Evolutionary conservation across 2,113 vertebrate species (phyloP).

Genomic region (Phaethornis superciliosus): DNA sequence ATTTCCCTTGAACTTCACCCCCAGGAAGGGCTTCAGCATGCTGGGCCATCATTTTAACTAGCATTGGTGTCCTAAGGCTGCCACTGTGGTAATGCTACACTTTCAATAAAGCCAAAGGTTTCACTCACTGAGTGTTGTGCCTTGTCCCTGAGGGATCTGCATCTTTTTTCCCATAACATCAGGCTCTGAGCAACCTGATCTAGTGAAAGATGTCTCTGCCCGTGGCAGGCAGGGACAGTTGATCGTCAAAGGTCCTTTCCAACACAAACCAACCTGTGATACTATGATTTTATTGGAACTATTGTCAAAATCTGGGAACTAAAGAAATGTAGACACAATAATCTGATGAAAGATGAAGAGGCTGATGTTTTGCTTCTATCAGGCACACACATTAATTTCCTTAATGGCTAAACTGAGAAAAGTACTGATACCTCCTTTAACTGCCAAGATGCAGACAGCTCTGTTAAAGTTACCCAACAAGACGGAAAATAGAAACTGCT

Average conservation of each 20-base stretch:
- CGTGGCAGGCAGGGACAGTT: too few relatives aligned
- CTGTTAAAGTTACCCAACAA: neutral
- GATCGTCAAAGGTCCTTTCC: neutral
- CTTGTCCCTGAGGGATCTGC: neutral
- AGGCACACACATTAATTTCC: neutral
- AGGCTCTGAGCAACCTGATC: neutral
- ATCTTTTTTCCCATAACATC: neutral
- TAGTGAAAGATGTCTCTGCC: neutral
- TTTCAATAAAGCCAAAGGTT: neutral
- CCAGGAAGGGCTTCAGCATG: neutral
- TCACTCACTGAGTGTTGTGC: neutral
- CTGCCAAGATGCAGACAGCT: neutral
- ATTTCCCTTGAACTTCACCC: too few relatives aligned
- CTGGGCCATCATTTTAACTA: neutral
- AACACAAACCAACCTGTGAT: neutral
- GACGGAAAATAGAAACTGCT: neutral
- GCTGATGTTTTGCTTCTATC: neutral
- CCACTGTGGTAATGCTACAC: neutral
- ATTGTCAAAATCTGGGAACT: neutral
- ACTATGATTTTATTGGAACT: neutral
- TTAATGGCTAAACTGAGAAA: neutral
- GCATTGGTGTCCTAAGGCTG: fast-evolving
- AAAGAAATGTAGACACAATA: neutral
- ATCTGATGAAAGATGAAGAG: neutral
- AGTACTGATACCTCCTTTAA: neutral